Evolutionary conservation across 2,113 vertebrate species (phyloP), one percentile per base, ranked within the genome.

Genomic region (Penelope pileata): DNA sequence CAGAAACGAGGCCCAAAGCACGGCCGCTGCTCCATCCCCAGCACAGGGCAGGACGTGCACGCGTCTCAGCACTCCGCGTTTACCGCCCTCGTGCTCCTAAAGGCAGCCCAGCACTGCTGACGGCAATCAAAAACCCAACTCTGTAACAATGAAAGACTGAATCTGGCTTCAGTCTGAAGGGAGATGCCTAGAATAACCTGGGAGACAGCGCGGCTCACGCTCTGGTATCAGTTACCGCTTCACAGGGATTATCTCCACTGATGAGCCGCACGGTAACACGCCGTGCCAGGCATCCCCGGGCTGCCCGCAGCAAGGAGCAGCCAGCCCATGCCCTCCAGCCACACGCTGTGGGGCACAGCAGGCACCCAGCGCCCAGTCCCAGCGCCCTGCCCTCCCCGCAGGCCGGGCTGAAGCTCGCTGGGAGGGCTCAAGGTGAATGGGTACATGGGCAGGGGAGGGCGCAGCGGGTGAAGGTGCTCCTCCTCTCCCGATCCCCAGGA

Each of bases 201-300:
- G 48, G 29, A 95, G 83, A 85, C 60, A 27, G 40, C 34, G 10
- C 4, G 21, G 78, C 74, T 87, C 64, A n/a, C 78, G 67, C 86
- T 53, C 77, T 18, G n/a, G 79, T 97, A 96, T 98, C 97, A 77
- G 92, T 97, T 97, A 94, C 96, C 54, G 77, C 87, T 95, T 96
- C 86, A 96, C 90, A 68, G 76, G 95, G 96, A 97, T 97, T 96
- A 97, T 77, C 91, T 94, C 93, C 58, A 72, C 85, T 16, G 90
- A 97, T 96, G 96, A 97, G 93, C 95, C 50, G 40, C 95, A 91
- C n/a, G 50, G 97, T 98, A 97, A 97, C 97, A 97, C 86, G 91
- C 96, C 32, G 84, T 98, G 89, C 97, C 87, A 91, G 56, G 83
- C 92, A 93, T 66, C 64, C 78, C 88, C 78, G 54, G 59, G 91